These are phyloP conservation scores for Calypte anna DNA, from an alignment of 2,113 vertebrate genomes.

Conservation along the genomic window DNA sequence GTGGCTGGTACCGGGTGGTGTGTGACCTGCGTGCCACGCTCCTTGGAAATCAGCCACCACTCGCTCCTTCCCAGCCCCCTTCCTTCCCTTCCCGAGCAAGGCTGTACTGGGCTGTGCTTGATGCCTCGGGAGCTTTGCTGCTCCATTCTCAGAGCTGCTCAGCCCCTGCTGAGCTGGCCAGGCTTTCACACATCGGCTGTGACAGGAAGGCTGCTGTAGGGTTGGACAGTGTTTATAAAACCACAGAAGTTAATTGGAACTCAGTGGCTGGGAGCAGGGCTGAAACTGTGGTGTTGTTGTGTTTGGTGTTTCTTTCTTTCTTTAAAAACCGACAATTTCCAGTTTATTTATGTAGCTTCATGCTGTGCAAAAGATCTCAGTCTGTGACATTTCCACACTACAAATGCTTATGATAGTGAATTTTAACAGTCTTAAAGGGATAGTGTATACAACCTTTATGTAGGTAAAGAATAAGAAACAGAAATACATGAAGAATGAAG, in stretches of 20 bases:
- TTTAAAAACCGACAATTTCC: neutral
- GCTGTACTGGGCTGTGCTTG: constrained; percentile 43
- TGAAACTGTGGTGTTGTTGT: neutral
- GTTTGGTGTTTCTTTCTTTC: no score
- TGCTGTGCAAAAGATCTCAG: neutral
- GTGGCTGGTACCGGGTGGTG: constrained; percentile 38
- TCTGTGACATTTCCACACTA: neutral
- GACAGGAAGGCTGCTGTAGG: neutral
- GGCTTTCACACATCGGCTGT: neutral
- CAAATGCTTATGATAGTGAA: neutral
- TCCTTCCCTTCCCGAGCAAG: constrained; percentile 8
- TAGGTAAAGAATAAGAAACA: neutral
- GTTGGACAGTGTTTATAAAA: constrained; percentile 1
- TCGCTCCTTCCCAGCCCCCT: neutral
- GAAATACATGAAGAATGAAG: neutral
- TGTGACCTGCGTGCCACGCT: constrained; percentile 30
- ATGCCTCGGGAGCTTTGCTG: constrained; percentile 16
- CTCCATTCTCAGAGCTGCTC: neutral
- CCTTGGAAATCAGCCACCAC: neutral
- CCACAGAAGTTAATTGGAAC: constrained; percentile 11
- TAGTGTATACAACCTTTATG: neutral
- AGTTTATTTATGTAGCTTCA: neutral
- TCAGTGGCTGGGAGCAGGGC: neutral
- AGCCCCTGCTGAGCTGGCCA: constrained; percentile 22
- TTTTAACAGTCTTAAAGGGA: neutral